Evolutionary conservation across 2,888 invertebrate genomes (phyloP).

Genomic region (Latrodectus elegans): DNA sequence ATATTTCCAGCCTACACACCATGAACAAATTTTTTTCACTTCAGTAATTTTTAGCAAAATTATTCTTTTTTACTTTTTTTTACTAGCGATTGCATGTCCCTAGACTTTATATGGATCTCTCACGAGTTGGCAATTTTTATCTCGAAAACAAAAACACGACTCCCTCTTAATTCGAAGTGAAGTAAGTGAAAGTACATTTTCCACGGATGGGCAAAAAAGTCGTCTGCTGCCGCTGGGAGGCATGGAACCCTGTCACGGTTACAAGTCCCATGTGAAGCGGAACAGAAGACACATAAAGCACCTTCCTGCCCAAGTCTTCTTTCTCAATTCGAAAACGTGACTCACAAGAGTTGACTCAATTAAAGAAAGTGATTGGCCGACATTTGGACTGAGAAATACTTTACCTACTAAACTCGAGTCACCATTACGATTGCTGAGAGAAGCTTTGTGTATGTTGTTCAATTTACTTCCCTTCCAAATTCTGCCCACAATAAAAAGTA

Average conservation of each 20-base stretch:
- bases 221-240: neutral
- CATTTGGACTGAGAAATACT: neutral
- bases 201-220: neutral
- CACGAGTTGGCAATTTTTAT: no score
- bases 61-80: no score
- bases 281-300: neutral
- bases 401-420: no score
- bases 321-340: neutral
- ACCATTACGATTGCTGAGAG: no score
- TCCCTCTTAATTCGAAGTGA: neutral
- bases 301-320: neutral
- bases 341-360: neutral
- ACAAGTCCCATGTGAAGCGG: neutral
- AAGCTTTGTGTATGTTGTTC: no score
- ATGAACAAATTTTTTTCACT: no score
- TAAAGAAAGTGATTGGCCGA: neutral
- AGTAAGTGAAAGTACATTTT: constrained; percentile 1
- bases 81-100: no score
- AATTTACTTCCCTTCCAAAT: no score
- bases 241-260: neutral
- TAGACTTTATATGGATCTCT: no score
- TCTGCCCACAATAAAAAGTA: no score
- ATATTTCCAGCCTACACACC: no score
- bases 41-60: no score
- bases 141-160: neutral